Percentiles rank a stretch among this genome's conserved stretches.
These are phyloP conservation scores for Chlorodrepanis virens DNA, from an alignment of 2,113 vertebrate genomes.

Conservation along the genomic window DNA sequence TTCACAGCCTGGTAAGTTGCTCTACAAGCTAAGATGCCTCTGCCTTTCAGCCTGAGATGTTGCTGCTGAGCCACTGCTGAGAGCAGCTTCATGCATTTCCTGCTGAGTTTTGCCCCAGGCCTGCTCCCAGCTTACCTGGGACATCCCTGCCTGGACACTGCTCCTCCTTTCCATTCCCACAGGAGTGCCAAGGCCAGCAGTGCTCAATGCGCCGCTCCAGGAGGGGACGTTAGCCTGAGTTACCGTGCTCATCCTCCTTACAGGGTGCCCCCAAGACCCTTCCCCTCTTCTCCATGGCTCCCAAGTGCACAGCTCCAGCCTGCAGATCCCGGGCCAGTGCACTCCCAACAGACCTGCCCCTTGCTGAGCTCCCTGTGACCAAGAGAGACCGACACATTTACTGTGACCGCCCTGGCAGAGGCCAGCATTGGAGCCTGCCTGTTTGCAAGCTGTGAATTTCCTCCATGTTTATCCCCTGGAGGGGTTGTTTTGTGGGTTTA, in stretches of 20 bases:
- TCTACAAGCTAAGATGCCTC: background rate
- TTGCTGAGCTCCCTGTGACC: accelerated
- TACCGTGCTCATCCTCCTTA: accelerated
- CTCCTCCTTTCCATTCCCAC: background rate
- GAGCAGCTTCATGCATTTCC: background rate
- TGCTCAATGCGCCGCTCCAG: accelerated
- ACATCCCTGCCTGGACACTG: background rate
- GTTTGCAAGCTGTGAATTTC: conserved; percentile 57
- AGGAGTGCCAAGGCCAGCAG: accelerated
- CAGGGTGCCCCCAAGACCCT: background rate
- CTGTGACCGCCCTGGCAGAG: background rate
- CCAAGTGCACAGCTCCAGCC: background rate
- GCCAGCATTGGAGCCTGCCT: background rate
- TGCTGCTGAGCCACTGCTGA: background rate
- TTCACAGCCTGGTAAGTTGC: background rate
- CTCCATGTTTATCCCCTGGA: conserved; percentile 45
- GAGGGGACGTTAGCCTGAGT: background rate
- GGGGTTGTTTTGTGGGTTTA: conserved; percentile 66
- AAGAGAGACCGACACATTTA: background rate
- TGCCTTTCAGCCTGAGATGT: background rate
- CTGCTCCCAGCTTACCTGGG: background rate
- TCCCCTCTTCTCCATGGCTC: background rate
- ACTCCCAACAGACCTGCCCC: background rate
- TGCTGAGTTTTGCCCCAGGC: background rate
- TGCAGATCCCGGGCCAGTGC: background rate